These are phyloP conservation scores for Montipora capitata DNA, from an alignment of 92 coral and sea anemone species.

Conservation along the genomic window DNA sequence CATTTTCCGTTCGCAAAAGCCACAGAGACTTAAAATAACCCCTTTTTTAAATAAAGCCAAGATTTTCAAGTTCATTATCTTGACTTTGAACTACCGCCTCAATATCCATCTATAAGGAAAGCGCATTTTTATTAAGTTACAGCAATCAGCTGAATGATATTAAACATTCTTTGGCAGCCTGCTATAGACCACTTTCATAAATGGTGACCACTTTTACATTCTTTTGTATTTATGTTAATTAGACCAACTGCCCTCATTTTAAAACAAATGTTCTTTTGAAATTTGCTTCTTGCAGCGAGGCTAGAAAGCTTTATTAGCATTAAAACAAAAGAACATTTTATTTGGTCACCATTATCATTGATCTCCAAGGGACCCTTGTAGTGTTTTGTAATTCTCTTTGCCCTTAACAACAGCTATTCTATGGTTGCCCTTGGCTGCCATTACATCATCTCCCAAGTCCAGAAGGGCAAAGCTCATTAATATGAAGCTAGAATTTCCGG, in stretches of 20 bases:
- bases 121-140: neutral
- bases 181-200: no score
- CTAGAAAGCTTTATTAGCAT: no score
- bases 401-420: conserved; percentile 80
- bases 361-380: no score
- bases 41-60: conserved; percentile 3
- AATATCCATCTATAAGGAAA: conserved; percentile 9
- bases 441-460: conserved; percentile 63
- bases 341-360: no score
- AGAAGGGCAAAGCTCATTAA: conserved; percentile 74
- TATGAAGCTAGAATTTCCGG: conserved; percentile 74
- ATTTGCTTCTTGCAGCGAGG: no score
- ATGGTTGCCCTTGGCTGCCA: conserved; percentile 73
- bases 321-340: no score
- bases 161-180: no score
- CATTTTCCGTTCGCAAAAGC: neutral
- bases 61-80: neutral
- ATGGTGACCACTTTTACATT: no score
- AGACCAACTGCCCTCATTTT: no score
- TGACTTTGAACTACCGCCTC: neutral
- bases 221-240: no score
- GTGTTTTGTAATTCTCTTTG: conserved; percentile 64
- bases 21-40: neutral
- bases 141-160: no score
- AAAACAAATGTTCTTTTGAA: no score